phyloP scores from a whole-genome alignment of 2,888 invertebrate genomes.

The Epinotia demarniana region DNA sequence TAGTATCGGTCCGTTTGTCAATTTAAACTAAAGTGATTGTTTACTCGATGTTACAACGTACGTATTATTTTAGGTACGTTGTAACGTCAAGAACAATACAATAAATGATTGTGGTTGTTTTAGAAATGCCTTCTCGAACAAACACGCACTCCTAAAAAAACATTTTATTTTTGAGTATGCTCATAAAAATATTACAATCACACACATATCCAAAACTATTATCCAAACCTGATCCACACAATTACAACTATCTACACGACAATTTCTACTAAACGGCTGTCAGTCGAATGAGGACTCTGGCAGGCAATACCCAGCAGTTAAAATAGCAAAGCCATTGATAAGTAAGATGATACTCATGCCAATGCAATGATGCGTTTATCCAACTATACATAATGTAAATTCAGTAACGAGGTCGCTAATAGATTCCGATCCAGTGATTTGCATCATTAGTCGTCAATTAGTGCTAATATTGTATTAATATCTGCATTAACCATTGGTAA shows the following conservation, averaged over 20 bases:
- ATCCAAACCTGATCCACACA: neutral
- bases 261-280: neutral
- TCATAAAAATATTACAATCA: neutral
- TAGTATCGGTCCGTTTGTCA: no score
- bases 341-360: slow-evolving; percentile 6
- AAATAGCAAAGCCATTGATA: neutral
- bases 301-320: neutral
- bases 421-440: slow-evolving; percentile 44
- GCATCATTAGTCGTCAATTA: slow-evolving; percentile 44
- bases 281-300: neutral
- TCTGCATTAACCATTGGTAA: slow-evolving; percentile 21
- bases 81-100: no score
- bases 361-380: slow-evolving; percentile 18
- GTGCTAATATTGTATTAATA: slow-evolving; percentile 36
- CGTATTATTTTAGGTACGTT: no score
- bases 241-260: neutral
- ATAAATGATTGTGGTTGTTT: no score
- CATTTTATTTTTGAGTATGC: neutral
- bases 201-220: neutral
- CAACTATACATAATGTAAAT: slow-evolving; percentile 39
- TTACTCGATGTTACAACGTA: no score
- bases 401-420: slow-evolving; percentile 41
- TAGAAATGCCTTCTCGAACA: neutral
- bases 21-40: no score
- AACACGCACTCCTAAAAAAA: neutral